Evolutionary conservation across 2,797 vertebrate species (phyloP).

Genomic region (Halcyon badia): DNA sequence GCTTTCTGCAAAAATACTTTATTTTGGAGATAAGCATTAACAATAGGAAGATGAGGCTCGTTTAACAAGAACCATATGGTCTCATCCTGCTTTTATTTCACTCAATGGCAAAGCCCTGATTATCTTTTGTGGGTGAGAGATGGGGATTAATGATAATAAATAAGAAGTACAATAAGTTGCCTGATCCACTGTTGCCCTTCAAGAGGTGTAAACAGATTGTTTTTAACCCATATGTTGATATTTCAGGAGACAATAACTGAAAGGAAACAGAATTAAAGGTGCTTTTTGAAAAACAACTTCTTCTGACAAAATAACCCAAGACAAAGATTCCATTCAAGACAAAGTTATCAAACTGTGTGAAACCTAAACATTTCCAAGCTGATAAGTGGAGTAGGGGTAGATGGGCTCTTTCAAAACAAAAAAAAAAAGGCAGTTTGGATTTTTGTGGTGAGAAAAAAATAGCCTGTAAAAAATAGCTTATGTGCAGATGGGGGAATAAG

Average conservation of each 20-base stretch:
- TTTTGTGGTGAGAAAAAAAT: background rate
- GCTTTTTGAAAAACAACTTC: conserved; percentile 23
- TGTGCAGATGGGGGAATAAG: background rate
- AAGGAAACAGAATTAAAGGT: conserved; percentile 44
- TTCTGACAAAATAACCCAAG: conserved; percentile 34
- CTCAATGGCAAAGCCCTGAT: background rate
- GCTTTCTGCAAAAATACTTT: conserved; percentile 74
- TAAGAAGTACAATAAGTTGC: background rate
- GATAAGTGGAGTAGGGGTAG: background rate
- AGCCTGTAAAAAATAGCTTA: background rate
- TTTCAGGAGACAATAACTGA: conserved; percentile 5
- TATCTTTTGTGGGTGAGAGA: background rate
- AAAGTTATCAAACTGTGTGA: conserved; percentile 38
- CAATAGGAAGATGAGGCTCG: conserved; percentile 66
- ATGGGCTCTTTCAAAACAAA: background rate
- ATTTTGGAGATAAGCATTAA: conserved; percentile 75
- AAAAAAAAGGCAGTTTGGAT: background rate
- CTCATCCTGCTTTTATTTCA: conserved; percentile 42
- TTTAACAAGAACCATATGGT: conserved; percentile 74
- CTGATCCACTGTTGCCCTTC: background rate
- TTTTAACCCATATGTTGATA: conserved; percentile 39
- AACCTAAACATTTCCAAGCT: conserved; percentile 17
- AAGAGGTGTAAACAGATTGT: conserved; percentile 49
- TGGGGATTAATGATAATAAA: conserved; percentile 7
- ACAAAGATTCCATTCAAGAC: conserved; percentile 23